Evolutionary conservation across 2,113 vertebrate genomes (phyloP).

Genomic region (Sapayoa aenigma): DNA sequence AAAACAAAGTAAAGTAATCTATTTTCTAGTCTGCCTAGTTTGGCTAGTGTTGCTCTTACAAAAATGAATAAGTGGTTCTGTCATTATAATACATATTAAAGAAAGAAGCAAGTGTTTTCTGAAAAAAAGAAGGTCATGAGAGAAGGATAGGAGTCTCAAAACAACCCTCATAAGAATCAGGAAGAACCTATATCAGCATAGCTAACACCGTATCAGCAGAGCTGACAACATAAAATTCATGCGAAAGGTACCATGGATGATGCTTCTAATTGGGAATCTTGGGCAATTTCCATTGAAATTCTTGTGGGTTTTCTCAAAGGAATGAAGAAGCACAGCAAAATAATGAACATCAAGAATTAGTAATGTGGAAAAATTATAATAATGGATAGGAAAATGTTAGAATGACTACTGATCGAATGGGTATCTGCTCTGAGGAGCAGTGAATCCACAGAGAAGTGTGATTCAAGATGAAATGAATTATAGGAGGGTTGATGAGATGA

Average conservation of each 20-base stretch:
- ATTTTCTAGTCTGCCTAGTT: background rate
- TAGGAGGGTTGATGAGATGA: background rate
- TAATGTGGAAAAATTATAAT: background rate
- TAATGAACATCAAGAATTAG: background rate
- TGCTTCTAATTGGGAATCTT: background rate
- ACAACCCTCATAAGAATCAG: background rate
- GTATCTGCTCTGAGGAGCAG: background rate
- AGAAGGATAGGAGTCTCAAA: background rate
- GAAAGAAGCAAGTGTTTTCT: background rate
- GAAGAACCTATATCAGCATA: background rate
- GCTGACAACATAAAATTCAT: background rate
- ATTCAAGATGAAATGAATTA: background rate
- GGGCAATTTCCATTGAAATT: background rate
- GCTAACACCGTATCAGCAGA: background rate
- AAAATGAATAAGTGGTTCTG: background rate
- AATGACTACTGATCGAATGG: background rate
- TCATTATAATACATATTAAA: background rate
- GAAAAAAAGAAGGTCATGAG: background rate
- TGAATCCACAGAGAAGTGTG: background rate
- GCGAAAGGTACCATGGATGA: background rate
- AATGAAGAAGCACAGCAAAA: background rate
- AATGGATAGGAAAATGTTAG: background rate
- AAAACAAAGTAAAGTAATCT: background rate
- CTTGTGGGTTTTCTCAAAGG: background rate
- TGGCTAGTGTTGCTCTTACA: background rate